These are phyloP conservation scores for Channallabes apus DNA, from an alignment of 2,797 vertebrate species.

Conservation along the genomic window DNA sequence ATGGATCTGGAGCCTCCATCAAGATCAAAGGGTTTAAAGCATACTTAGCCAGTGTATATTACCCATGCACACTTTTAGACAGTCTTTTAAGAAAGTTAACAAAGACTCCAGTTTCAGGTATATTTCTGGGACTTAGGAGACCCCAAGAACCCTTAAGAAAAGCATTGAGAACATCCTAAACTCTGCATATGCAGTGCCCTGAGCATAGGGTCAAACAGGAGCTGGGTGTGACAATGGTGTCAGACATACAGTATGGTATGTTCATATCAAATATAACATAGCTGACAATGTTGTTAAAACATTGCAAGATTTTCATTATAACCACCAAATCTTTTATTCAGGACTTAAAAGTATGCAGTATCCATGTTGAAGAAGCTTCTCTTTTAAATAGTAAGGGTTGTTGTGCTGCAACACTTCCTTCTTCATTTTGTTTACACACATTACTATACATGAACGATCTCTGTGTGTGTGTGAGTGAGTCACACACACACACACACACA, in stretches of 20 bases:
- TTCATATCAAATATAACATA: not conserved
- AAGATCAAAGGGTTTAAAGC: too few species aligned
- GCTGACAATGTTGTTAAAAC: not conserved
- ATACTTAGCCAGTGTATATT: too few species aligned
- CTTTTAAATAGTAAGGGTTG: not conserved
- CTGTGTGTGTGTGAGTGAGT: too few species aligned
- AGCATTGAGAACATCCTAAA: not conserved
- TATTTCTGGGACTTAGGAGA: not conserved
- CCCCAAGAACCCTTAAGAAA: not conserved
- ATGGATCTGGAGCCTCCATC: not conserved
- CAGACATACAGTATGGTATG: not conserved
- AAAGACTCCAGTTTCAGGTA: not conserved
- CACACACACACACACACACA: too few species aligned
- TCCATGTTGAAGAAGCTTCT: not conserved
- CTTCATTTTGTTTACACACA: conserved; percentile 3
- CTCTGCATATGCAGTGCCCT: too few species aligned
- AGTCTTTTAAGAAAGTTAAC: not conserved
- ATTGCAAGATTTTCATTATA: not conserved
- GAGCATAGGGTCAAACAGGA: not conserved
- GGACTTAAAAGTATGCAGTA: too few species aligned
- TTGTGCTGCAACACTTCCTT: not conserved
- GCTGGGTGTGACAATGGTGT: not conserved
- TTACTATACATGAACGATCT: not conserved
- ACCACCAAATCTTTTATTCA: not conserved
- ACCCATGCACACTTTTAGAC: not conserved